These are phyloP conservation scores for Strigamia crassipes DNA, from an alignment of 2,888 invertebrate genomes.

Conservation along the genomic window DNA sequence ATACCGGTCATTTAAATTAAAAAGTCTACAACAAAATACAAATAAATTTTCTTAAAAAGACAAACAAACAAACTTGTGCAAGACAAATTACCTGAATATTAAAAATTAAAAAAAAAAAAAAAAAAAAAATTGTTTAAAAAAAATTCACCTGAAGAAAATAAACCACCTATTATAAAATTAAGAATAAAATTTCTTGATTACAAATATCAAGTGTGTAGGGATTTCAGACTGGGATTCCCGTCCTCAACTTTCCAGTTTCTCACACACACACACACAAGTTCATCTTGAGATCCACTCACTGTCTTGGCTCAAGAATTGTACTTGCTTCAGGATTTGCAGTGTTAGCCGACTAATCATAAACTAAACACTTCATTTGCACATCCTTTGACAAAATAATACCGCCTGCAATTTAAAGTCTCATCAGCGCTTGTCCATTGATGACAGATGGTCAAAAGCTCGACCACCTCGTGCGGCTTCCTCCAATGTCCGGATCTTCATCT, in stretches of 20 bases:
- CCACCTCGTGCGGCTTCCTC: conserved; percentile 82
- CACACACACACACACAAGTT: background rate
- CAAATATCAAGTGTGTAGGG: background rate
- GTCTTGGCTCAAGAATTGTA: background rate
- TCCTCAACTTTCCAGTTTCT: background rate
- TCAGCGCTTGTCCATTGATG: conserved; percentile 50
- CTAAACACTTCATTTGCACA: background rate
- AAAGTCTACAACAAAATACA: conserved; percentile 4
- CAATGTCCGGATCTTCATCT: conserved; percentile 81
- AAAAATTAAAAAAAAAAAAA: background rate
- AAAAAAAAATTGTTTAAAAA: background rate
- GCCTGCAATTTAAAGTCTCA: background rate
- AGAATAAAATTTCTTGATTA: conserved; percentile 29
- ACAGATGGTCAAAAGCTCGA: conserved; percentile 59
- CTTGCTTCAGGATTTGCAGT: background rate
- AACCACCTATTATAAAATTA: conserved; percentile 12
- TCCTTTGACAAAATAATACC: conserved; percentile 10
- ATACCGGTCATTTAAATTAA: conserved; percentile 17
- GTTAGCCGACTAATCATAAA: background rate
- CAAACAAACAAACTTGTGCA: background rate
- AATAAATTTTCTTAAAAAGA: background rate
- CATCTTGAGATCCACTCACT: conserved; percentile 11
- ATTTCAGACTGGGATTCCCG: background rate
- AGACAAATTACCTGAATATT: conserved; percentile 4
- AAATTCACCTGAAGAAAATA: conserved; percentile 23